phyloP scores from a whole-genome alignment of 2,888 invertebrate genomes.

The Hofmannophila pseudospretella region DNA sequence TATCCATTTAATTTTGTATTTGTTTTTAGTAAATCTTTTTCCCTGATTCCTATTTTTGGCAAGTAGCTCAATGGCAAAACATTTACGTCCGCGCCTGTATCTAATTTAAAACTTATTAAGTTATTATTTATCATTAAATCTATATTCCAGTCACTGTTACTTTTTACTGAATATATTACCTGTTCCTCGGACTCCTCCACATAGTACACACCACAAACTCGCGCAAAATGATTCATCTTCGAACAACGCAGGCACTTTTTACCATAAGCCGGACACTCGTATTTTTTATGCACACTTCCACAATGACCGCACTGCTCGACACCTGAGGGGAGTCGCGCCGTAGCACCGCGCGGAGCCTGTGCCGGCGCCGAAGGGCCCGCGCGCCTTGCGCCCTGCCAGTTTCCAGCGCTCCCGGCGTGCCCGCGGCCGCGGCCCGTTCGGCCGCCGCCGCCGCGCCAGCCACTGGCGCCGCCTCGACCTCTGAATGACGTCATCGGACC shows the following conservation, averaged over 20 bases:
- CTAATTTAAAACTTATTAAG: constrained; percentile 9
- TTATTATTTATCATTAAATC: constrained; percentile 6
- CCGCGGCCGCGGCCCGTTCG: too few species aligned
- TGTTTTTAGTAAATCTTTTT: constrained; percentile 4
- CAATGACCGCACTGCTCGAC: constrained; percentile 2
- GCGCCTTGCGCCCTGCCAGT: not conserved
- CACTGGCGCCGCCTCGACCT: not conserved
- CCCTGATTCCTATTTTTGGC: not conserved
- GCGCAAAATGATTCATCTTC: constrained; percentile 8
- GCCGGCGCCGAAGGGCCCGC: not conserved
- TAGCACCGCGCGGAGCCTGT: not conserved
- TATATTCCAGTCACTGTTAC: constrained; percentile 1
- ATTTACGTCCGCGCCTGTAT: constrained; percentile 12
- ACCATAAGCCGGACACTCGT: constrained; percentile 9
- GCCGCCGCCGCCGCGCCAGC: not conserved
- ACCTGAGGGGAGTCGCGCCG: not conserved
- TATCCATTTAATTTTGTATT: constrained; percentile 6
- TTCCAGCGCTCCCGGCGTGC: not conserved
- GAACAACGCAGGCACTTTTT: constrained; percentile 7
- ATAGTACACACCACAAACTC: constrained; percentile 6
- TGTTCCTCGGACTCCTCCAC: constrained; percentile 5
- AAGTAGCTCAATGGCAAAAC: constrained; percentile 11
- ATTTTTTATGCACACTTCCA: constrained; percentile 3
- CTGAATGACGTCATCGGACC: not conserved
- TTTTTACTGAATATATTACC: constrained; percentile 4